phyloP scores from a whole-genome alignment of 1,140 invertebrate species.

The Scaptodrosophila lebanonensis region DNA sequence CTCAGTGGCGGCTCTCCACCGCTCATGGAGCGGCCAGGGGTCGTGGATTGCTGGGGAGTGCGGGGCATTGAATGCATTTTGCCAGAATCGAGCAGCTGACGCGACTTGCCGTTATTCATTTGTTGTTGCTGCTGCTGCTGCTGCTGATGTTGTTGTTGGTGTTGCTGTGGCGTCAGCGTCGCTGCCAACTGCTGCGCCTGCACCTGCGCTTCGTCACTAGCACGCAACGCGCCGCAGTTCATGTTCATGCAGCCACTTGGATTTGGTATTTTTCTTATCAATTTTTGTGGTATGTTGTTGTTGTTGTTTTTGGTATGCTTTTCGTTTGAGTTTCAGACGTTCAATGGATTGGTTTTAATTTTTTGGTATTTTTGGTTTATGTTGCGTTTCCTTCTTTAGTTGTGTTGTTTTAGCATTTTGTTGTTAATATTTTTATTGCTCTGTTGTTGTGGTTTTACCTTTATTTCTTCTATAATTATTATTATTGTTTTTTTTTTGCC shows the following conservation, averaged over 20 bases:
- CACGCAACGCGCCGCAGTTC: constrained; percentile 74
- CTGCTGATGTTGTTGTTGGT: constrained; percentile 23
- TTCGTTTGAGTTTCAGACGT: too few relatives aligned
- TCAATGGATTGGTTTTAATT: too few relatives aligned
- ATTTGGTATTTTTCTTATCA: constrained; percentile 16
- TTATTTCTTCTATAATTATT: constrained; percentile 28
- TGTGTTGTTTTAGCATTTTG: constrained; percentile 17
- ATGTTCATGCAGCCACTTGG: constrained; percentile 27
- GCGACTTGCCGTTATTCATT: too few relatives aligned
- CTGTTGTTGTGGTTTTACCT: constrained; percentile 14
- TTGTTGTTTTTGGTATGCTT: constrained; percentile 30
- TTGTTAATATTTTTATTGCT: constrained; percentile 5
- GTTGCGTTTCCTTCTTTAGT: too few relatives aligned
- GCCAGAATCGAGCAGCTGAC: constrained; percentile 13
- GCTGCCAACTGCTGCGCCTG: constrained; percentile 49
- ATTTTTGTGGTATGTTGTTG: constrained; percentile 7
- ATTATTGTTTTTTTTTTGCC: constrained; percentile 6
- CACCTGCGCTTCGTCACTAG: constrained; percentile 48
- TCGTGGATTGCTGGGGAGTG: constrained; percentile 7
- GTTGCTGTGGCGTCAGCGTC: constrained; percentile 18
- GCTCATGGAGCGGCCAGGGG: constrained; percentile 1
- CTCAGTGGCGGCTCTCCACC: constrained; percentile 37
- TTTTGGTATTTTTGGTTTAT: neutral
- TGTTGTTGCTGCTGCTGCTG: constrained; percentile 14
- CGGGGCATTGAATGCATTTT: constrained; percentile 67